Conservation (phyloP, 2,888 invertebrate genomes). For the Cheilosia vulpina region DNA sequence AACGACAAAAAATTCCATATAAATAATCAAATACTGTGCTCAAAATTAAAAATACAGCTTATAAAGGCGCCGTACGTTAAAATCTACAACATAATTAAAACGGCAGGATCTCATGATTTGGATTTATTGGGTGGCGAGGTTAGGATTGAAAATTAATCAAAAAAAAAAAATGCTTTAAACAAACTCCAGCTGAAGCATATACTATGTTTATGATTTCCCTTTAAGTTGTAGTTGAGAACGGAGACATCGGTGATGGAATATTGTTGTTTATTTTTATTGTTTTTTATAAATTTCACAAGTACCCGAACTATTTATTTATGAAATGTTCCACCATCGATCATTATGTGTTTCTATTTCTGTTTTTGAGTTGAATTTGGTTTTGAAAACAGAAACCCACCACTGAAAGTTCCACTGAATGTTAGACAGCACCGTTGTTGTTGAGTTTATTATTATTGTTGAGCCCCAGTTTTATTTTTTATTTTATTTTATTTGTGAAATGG, state of each 20-base stretch:
- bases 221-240: slow-evolving; percentile 64
- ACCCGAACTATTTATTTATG: no score
- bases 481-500: slow-evolving; percentile 5
- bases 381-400: slow-evolving; percentile 55
- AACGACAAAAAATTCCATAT: slow-evolving; percentile 3
- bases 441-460: slow-evolving; percentile 59
- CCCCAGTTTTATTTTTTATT: slow-evolving; percentile 32
- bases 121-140: slow-evolving; percentile 85
- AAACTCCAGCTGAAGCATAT: slow-evolving; percentile 61
- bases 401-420: slow-evolving; percentile 69
- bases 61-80: slow-evolving; percentile 98
- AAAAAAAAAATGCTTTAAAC: slow-evolving; percentile 62
- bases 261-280: background rate
- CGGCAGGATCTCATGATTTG: slow-evolving; percentile 90
- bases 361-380: slow-evolving; percentile 36
- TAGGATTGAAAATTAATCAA: slow-evolving; percentile 81
- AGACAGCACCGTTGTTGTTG: slow-evolving; percentile 69
- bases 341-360: slow-evolving; percentile 47
- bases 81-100: slow-evolving; percentile 98
- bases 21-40: slow-evolving; percentile 56
- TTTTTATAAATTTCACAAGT: background rate
- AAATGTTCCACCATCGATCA: slow-evolving; percentile 45
- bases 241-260: slow-evolving; percentile 55
- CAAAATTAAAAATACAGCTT: slow-evolving; percentile 86
- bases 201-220: slow-evolving; percentile 29